phyloP scores from a whole-genome alignment of 2,888 invertebrate genomes.

The Agonopterix alstromeriana region DNA sequence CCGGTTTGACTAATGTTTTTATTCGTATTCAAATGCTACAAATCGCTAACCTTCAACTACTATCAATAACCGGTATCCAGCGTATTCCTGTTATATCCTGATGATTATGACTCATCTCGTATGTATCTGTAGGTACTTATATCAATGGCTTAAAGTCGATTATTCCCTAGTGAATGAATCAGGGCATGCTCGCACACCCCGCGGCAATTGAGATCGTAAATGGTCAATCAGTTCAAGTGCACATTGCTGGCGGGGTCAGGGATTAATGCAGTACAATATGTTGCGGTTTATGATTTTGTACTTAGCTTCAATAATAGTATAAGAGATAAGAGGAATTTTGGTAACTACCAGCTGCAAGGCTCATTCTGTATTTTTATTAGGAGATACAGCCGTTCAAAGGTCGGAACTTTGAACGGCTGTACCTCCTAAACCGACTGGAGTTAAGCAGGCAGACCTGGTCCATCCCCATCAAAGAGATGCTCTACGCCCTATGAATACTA shows the following conservation, averaged over 20 bases:
- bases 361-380: too few species aligned
- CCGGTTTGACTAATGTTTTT: constrained; percentile 3
- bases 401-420: too few species aligned
- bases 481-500: too few species aligned
- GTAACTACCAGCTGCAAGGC: too few species aligned
- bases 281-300: neutral
- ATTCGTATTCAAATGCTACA: neutral
- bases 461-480: too few species aligned
- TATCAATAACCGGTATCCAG: neutral
- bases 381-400: too few species aligned
- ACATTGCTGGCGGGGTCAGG: constrained; percentile 37
- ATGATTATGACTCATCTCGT: neutral
- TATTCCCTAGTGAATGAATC: neutral
- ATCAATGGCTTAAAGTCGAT: neutral
- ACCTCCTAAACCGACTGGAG: too few species aligned
- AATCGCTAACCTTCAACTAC: constrained; percentile 3
- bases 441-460: too few species aligned
- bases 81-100: too few species aligned
- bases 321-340: too few species aligned
- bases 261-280: constrained; percentile 19
- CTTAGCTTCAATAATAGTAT: too few species aligned
- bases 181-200: constrained; percentile 17
- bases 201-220: constrained; percentile 30
- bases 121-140: neutral
- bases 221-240: constrained; percentile 70